A percentile compares a stretch with the other conserved stretches of the same genome.
phyloP scores from a whole-genome alignment of 2,113 vertebrate genomes.

The Burhinus oedicnemus region DNA sequence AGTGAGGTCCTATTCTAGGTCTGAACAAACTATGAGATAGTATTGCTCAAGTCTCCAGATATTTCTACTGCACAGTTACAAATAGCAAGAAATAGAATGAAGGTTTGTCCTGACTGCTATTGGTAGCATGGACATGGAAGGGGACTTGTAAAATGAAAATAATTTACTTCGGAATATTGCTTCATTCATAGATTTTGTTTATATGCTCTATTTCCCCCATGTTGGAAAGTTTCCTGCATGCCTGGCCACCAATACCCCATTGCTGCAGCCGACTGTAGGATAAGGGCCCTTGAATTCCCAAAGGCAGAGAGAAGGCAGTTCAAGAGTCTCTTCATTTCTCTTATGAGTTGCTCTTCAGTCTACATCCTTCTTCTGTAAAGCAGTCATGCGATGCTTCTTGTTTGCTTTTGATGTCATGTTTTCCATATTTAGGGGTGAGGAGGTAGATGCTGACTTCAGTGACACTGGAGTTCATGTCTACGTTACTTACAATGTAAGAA shows the following conservation, averaged over 20 bases:
- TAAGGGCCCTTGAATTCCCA: neutral
- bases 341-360: neutral
- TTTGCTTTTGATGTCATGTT: neutral
- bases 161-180: neutral
- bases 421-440: neutral
- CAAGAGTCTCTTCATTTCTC: neutral
- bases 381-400: neutral
- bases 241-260: neutral
- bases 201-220: fast-evolving
- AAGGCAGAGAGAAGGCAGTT: neutral
- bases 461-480: neutral
- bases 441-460: neutral
- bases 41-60: neutral
- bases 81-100: neutral
- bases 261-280: neutral
- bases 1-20: neutral
- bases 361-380: neutral
- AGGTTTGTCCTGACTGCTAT: neutral
- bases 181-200: neutral
- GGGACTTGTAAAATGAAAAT: neutral
- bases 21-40: neutral
- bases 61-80: neutral
- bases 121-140: neutral
- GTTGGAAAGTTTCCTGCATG: neutral
- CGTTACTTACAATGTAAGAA: neutral